Evolutionary conservation across 2,113 vertebrate genomes (phyloP), one percentile per base, ranked within the genome.

Genomic region (Panurus biarmicus): DNA sequence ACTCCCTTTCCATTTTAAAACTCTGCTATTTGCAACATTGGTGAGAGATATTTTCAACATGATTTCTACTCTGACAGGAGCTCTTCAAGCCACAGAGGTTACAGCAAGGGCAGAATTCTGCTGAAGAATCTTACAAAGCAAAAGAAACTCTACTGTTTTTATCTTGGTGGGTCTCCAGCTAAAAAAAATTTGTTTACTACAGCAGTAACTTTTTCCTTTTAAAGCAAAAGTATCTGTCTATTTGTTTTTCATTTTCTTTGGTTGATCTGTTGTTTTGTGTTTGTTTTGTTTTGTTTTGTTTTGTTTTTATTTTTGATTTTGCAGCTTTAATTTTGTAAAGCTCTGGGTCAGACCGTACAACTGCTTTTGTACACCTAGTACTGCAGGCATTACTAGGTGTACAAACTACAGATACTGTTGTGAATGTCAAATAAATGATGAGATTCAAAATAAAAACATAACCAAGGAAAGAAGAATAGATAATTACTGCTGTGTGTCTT

Each of bases 1-100:
- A 76, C 51, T 85, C 42, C 48, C n/a, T 85, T 94, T 89, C 62
- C 74, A 89, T 93, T 95, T 91, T 73, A 87, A 94, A 83, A 89
- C 86, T 87, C 50, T 56, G 28, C 58, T 85, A 56, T 70, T 94
- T 94, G 45, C 35, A 73, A 10, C 50, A 38, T 45, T 72, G 14
- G 19, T 57, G 90, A 89, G 71, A 84, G 67, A 66, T 73, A 73
- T 85, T 87, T 92, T 89, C 65, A 89, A 47, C 38, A 53, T 14
- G n/a, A 72, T 76, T 95, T 75, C 44, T 57, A 84, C 91, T 78
- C 76, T 17, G 50, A 93, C 57, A 90, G 56, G 22, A 94, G 70
- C 61, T 76, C 54, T 85, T 94, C 83, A 70, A 81, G 53, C 25
- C 0, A 0, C 50, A 85, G 77, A 92, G 58, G 84, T 89, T 69